Base-by-base conservation (phyloP, 2,113 vertebrate species). In the Neolamprologus devosi region DNA sequence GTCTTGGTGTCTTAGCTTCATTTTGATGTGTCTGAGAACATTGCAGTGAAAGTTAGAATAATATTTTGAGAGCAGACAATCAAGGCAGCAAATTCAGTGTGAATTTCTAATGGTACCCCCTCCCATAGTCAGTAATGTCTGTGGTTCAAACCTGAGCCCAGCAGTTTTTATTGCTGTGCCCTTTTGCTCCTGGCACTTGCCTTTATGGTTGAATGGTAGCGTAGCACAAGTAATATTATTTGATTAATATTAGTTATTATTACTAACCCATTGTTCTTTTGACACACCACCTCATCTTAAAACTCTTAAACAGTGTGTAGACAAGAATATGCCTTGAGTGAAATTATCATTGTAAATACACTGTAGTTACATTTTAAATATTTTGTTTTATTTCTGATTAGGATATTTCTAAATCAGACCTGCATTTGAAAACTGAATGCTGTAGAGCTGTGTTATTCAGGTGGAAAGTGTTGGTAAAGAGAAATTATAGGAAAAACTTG, bases 401-500 rank as follows among this genome's bases (percentile, higher is more conserved):
- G 9, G 8, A 58, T 23, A 12, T 13, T 51, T 65, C 11, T n/a
- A 26, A 11, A 63, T 10, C 5, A 8, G 33, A 75, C 14, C n/a
- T 19, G 9, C 12, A 47, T 17, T 40, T 58, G 30, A 83, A 82
- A 65, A 42, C n/a, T 68, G 23, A 79, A 12, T 85, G 37, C 47
- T 11, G 12, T 30, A 55, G 23, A 35, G 16, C 21, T 82, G 21
- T 78, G 5, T 58, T 60, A 40, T 70, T 63, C 7, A 9, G 16
- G 6, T 86, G 80, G 82, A 37, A 88, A 90, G 83, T 90, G 89
- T 91, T 83, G 51, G 81, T 28, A 58, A 65, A 23, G 73, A 51
- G 6, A 78, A 78, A 51, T 78, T 51, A 51, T 13, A 78, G 7
- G 10, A 78, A 78, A 78, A 51, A 51, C 73, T 4, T 78, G 70